Percentiles rank a stretch among this genome's conserved stretches.
Evolutionary conservation across 92 coral and sea anemone species (phyloP).

Genomic region (Porites cylindrica): DNA sequence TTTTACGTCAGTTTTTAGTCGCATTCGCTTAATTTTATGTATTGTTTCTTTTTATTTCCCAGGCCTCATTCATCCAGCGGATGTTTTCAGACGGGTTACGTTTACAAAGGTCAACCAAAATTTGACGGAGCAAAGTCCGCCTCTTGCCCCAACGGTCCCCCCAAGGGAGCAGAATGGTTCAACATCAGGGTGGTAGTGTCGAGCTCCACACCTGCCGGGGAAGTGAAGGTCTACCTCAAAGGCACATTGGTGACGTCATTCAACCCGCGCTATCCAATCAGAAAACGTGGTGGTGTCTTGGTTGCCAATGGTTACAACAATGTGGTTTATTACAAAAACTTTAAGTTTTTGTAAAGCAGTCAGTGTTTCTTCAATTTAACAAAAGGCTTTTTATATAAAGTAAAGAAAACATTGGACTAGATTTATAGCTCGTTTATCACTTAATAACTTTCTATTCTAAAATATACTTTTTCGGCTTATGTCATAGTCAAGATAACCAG

Average conservation of each 20-base stretch:
- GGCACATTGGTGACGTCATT: conserved; percentile 36
- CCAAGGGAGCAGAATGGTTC: conserved; percentile 72
- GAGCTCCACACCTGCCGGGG: conserved; percentile 13
- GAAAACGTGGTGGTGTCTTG: conserved; percentile 71
- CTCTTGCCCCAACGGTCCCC: conserved; percentile 66
- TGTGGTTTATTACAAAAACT: conserved; percentile 60
- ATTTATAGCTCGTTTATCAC: too few relatives aligned
- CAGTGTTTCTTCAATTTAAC: not conserved
- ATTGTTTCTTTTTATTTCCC: not conserved
- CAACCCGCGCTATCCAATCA: conserved; percentile 56
- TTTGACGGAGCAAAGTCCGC: conserved; percentile 38
- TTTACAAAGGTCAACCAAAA: conserved; percentile 51
- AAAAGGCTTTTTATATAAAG: too few relatives aligned
- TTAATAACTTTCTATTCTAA: too few relatives aligned
- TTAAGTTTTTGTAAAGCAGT: conserved; percentile 6
- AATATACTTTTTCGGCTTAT: too few relatives aligned
- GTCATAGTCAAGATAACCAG: too few relatives aligned
- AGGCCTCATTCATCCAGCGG: conserved; percentile 64
- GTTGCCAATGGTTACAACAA: conserved; percentile 89
- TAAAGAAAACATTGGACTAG: too few relatives aligned
- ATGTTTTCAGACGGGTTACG: conserved; percentile 78
- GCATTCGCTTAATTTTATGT: too few relatives aligned
- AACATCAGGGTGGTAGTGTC: conserved; percentile 44
- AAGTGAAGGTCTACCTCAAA: conserved; percentile 52
- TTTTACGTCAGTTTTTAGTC: not conserved